Conservation (phyloP, 2,888 invertebrate species). For the Parnassius glacialis region DNA sequence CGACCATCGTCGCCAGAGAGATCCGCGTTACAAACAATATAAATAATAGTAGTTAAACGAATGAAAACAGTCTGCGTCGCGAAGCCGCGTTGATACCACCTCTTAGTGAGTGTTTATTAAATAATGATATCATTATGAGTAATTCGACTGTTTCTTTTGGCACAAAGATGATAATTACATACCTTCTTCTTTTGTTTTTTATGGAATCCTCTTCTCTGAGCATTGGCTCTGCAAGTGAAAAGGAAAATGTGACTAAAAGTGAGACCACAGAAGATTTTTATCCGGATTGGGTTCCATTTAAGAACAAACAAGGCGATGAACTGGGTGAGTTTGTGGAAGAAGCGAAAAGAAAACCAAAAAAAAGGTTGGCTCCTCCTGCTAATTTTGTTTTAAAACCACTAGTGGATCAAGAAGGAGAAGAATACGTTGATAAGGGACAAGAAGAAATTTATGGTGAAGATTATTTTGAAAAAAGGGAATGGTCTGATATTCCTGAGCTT, state of each 20-base stretch:
- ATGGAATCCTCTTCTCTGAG: conserved; percentile 46
- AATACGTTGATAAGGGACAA: conserved; percentile 59
- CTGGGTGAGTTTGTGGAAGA: conserved; percentile 61
- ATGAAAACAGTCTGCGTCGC: conserved; percentile 60
- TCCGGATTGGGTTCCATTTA: conserved; percentile 74
- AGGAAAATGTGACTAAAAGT: conserved; percentile 56
- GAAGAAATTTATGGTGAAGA: conserved; percentile 61
- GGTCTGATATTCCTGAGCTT: conserved; percentile 54
- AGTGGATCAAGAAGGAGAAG: conserved; percentile 57
- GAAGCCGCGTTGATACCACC: conserved; percentile 51
- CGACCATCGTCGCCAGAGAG: conserved; percentile 48
- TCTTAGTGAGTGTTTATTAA: conserved; percentile 34
- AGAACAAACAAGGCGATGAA: conserved; percentile 66
- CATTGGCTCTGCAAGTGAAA: conserved; percentile 55
- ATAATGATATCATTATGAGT: conserved; percentile 39
- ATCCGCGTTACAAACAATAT: conserved; percentile 76
- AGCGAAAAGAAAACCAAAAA: conserved; percentile 59
- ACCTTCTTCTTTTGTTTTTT: conserved; percentile 37
- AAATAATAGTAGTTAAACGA: conserved; percentile 69
- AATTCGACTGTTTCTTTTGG: conserved; percentile 3
- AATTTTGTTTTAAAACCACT: conserved; percentile 60
- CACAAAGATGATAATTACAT: conserved; percentile 18
- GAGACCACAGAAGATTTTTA: conserved; percentile 54
- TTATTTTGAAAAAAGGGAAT: conserved; percentile 67
- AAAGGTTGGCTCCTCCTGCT: conserved; percentile 61